Percentiles rank a stretch among this genome's conserved stretches.
phyloP scores from a whole-genome alignment of 2,797 vertebrate genomes.

The Semotilus atromaculatus region DNA sequence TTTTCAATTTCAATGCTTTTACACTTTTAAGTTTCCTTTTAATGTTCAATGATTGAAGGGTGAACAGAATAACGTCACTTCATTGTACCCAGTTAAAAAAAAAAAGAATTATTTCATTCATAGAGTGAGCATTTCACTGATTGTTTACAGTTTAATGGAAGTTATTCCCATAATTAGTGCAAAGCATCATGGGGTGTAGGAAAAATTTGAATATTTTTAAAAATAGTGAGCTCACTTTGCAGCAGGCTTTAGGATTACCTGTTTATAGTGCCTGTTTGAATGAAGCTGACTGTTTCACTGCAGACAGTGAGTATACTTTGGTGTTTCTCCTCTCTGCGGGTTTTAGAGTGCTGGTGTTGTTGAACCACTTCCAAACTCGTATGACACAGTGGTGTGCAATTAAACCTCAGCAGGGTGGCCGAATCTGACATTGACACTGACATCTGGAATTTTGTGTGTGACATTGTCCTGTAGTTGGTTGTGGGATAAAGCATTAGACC shows the following conservation, averaged over 20 bases:
- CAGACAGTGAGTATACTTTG: not conserved
- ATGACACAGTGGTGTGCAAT: not conserved
- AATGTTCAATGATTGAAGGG: not conserved
- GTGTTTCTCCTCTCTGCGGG: not conserved
- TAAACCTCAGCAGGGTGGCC: not conserved
- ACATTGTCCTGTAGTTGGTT: not conserved
- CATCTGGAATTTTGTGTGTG: constrained; percentile 11
- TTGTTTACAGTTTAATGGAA: not conserved
- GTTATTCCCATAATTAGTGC: not conserved
- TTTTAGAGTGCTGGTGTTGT: not conserved
- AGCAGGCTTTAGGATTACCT: not conserved
- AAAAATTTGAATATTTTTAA: not conserved
- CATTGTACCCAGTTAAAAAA: not conserved
- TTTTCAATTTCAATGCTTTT: not conserved
- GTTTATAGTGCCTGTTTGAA: not conserved
- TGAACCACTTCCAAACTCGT: constrained; percentile 9
- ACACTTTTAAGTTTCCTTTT: not conserved
- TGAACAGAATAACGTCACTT: not conserved
- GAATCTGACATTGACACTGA: not conserved
- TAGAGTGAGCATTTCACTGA: not conserved
- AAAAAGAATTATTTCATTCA: not conserved
- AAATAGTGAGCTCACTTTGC: not conserved
- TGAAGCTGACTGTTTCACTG: not conserved
- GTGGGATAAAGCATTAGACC: not conserved
- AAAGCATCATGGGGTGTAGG: not conserved